phyloP scores from a whole-genome alignment of 2,113 vertebrate species.

The Sporophila hypoxantha region DNA sequence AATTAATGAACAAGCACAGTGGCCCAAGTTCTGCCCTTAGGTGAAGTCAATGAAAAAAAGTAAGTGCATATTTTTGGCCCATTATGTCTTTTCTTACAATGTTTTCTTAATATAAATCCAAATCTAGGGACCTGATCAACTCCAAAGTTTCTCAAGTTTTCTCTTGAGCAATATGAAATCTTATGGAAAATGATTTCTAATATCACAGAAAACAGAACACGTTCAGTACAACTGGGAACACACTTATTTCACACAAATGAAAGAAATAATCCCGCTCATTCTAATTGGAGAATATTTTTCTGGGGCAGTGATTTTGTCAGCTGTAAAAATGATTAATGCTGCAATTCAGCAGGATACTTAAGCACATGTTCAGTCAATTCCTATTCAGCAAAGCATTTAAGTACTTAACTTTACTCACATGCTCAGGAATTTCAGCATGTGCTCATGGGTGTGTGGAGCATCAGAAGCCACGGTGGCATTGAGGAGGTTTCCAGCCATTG shows the following conservation, averaged over 20 bases:
- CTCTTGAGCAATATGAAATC: slow-evolving; percentile 57
- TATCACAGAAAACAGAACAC: slow-evolving; percentile 47
- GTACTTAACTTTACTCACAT: slow-evolving; percentile 53
- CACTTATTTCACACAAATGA: slow-evolving; percentile 53
- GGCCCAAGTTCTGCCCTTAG: slow-evolving; percentile 21
- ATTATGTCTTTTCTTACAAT: neutral
- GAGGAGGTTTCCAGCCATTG: neutral
- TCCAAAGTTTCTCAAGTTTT: slow-evolving; percentile 45
- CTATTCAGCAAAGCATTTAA: slow-evolving; percentile 60
- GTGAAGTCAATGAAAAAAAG: slow-evolving; percentile 36
- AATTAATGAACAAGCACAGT: slow-evolving; percentile 9
- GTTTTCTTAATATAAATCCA: slow-evolving; percentile 48
- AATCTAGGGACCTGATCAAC: slow-evolving; percentile 45
- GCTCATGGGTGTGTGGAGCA: neutral
- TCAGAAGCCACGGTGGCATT: neutral
- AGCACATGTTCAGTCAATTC: slow-evolving; percentile 64
- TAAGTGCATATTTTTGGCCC: slow-evolving; percentile 18
- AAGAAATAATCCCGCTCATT: slow-evolving; percentile 54
- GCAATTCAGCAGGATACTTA: slow-evolving; percentile 57
- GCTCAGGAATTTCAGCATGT: slow-evolving; percentile 44
- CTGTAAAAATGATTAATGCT: slow-evolving; percentile 63
- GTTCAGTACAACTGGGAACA: slow-evolving; percentile 35
- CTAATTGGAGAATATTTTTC: slow-evolving; percentile 66
- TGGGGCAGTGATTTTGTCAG: slow-evolving; percentile 61
- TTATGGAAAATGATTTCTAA: slow-evolving; percentile 54